A percentile compares a stretch with the other conserved stretches of the same genome.
phyloP scores from a whole-genome alignment of 30 jellyfish, hydroid and myxozoan genomes.

The Aurelia sp. region DNA sequence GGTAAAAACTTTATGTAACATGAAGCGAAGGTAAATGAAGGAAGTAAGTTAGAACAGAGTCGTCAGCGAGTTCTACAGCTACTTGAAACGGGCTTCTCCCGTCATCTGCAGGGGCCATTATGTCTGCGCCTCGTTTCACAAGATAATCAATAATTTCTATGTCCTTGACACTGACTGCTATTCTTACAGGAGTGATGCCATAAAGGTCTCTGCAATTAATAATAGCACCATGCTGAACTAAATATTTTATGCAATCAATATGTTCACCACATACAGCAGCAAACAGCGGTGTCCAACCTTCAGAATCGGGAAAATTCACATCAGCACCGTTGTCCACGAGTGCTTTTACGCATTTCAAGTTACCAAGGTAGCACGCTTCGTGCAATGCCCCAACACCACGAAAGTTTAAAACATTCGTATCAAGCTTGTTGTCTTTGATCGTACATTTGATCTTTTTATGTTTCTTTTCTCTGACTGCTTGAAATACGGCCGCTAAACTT shows the following conservation, averaged over 20 bases:
- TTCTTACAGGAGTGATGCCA: constrained; percentile 70
- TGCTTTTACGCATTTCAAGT: constrained; percentile 54
- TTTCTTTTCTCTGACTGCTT: constrained; percentile 50
- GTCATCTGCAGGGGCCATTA: constrained; percentile 59
- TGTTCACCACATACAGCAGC: constrained; percentile 86
- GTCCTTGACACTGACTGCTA: constrained; percentile 65
- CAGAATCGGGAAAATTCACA: constrained; percentile 71
- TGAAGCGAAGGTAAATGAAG: constrained; percentile 59
- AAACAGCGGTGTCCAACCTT: constrained; percentile 82
- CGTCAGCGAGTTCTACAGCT: constrained; percentile 71
- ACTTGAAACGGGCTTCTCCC: constrained; percentile 75
- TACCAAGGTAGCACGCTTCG: constrained; percentile 76
- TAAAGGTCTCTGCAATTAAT: constrained; percentile 38
- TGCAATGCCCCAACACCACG: constrained; percentile 68
- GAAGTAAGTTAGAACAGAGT: constrained; percentile 52
- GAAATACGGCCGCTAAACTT: constrained; percentile 22
- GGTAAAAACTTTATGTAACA: background rate
- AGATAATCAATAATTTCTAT: constrained; percentile 46
- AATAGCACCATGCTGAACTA: constrained; percentile 29
- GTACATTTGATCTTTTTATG: constrained; percentile 41
- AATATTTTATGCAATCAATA: constrained; percentile 40
- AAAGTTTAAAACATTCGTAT: constrained; percentile 34
- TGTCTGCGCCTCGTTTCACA: constrained; percentile 72
- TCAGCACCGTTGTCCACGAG: constrained; percentile 74
- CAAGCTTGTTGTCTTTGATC: constrained; percentile 37